phyloP scores from a whole-genome alignment of 2,113 vertebrate species.

The Trachemys scripta region DNA sequence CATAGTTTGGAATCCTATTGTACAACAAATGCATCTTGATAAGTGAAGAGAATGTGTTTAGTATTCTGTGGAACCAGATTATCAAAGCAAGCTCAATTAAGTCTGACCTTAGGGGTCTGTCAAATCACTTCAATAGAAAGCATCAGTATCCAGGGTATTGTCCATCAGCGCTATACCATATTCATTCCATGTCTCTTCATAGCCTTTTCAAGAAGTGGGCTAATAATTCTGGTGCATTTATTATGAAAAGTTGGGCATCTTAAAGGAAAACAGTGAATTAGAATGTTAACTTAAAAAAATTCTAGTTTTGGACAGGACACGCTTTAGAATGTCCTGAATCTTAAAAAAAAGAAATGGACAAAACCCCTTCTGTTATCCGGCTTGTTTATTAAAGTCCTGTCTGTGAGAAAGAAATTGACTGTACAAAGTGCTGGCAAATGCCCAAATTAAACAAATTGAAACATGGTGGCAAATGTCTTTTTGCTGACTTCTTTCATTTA shows the following conservation, averaged over 20 bases:
- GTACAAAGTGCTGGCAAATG: background rate
- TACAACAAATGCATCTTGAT: constrained; percentile 33
- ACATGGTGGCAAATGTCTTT: background rate
- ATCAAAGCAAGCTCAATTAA: constrained; percentile 48
- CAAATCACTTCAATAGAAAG: constrained; percentile 36
- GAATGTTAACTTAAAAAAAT: constrained; percentile 9
- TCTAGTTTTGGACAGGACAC: background rate
- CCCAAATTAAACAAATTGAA: background rate
- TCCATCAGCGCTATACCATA: constrained; percentile 29
- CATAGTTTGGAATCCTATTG: constrained; percentile 3
- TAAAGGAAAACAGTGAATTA: constrained; percentile 46
- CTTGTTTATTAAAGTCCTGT: background rate
- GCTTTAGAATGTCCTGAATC: background rate
- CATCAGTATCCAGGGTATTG: constrained; percentile 11
- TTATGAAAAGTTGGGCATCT: constrained; percentile 24
- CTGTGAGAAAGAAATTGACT: background rate
- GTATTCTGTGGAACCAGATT: constrained; percentile 15
- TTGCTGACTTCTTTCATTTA: background rate
- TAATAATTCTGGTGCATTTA: constrained; percentile 24
- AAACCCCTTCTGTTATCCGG: background rate
- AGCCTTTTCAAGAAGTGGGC: constrained; percentile 21
- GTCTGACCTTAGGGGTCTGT: constrained; percentile 41
- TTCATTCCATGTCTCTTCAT: constrained; percentile 34
- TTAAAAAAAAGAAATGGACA: background rate
- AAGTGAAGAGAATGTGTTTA: constrained; percentile 25